Evolutionary conservation across 2,113 vertebrate species (phyloP).

Genomic region (Melospiza melodia): DNA sequence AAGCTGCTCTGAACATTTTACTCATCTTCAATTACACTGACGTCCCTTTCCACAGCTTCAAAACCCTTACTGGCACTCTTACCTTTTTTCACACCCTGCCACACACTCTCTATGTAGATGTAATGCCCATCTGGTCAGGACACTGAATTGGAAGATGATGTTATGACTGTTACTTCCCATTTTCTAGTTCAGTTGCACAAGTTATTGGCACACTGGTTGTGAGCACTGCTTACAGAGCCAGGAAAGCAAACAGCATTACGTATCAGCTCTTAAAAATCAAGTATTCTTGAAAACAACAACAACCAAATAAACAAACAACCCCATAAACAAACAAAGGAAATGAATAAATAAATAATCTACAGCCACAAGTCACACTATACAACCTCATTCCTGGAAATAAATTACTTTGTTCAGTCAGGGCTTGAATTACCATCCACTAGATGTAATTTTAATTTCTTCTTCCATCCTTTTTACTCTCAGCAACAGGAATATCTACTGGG

Average conservation of each 20-base stretch:
- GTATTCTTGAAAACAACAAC: neutral
- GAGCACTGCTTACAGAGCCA: neutral
- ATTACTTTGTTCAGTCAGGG: neutral
- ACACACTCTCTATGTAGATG: fast-evolving
- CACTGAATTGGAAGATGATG: neutral
- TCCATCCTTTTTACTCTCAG: neutral
- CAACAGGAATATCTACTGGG: neutral
- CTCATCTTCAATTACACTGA: fast-evolving
- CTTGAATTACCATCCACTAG: neutral
- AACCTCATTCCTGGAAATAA: neutral
- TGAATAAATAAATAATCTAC: neutral
- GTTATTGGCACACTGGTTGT: neutral
- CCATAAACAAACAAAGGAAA: neutral
- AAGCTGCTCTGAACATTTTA: neutral
- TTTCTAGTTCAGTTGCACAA: neutral
- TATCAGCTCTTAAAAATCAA: neutral
- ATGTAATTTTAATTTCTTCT: neutral
- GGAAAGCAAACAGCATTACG: neutral
- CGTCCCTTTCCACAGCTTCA: neutral
- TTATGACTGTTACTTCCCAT: neutral
- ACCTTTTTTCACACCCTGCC: neutral
- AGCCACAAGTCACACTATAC: neutral
- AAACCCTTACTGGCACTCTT: neutral
- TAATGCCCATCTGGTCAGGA: neutral
- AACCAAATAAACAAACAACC: neutral